A percentile compares a stretch with the other conserved stretches of the same genome.
Conservation (phyloP, 2,797 vertebrate species). For the Myotis myotis region DNA sequence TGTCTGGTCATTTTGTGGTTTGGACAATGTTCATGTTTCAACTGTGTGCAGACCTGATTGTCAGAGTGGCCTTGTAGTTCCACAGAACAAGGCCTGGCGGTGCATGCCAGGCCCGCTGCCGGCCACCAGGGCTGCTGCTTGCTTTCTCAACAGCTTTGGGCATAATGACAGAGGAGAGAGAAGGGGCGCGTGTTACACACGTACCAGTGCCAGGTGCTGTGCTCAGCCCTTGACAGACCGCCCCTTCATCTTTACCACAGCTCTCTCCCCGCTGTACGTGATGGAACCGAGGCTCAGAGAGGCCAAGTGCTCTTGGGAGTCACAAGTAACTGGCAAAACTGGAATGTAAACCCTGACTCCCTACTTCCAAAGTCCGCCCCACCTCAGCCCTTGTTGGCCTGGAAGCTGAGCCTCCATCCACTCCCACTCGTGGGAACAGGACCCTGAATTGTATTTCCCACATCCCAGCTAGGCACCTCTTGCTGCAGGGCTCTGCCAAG, state of each 20-base stretch:
- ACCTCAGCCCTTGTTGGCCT: neutral
- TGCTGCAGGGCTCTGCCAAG: neutral
- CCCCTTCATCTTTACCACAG: neutral
- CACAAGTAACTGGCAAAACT: neutral
- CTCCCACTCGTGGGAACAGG: fast-evolving
- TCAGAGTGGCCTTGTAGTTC: neutral
- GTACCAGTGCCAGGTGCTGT: fast-evolving
- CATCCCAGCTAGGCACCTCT: neutral
- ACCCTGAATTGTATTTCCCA: neutral
- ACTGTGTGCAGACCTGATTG: neutral
- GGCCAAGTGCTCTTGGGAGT: neutral
- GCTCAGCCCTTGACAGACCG: neutral
- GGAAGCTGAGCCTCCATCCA: neutral
- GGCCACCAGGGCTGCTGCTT: neutral
- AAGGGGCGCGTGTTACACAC: neutral
- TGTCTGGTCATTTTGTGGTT: neutral
- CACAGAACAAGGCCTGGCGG: neutral
- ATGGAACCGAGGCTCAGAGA: neutral
- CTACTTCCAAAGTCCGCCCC: neutral
- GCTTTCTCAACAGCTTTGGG: neutral
- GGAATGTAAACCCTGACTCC: neutral
- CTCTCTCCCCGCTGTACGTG: neutral
- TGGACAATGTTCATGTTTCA: neutral
- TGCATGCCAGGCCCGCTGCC: neutral
- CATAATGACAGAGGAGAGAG: neutral